Evolutionary conservation across 2,113 vertebrate species (phyloP).

Genomic region (Myanophis thanlyinensis): DNA sequence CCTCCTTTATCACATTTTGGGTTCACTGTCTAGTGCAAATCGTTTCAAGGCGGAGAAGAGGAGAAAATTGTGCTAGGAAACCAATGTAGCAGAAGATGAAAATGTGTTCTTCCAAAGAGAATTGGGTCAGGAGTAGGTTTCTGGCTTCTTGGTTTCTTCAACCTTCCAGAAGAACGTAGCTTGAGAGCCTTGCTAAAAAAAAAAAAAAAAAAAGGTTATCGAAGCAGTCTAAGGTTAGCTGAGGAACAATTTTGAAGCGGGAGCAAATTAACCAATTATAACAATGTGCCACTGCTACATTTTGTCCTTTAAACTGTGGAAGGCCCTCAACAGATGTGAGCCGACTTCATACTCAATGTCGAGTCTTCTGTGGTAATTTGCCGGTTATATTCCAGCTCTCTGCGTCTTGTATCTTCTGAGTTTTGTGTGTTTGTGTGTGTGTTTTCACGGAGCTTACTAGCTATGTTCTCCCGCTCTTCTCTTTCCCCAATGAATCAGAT

Average conservation of each 20-base stretch:
- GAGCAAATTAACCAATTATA: background rate
- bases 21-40: background rate
- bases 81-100: background rate
- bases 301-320: background rate
- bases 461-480: background rate
- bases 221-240: background rate
- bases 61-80: background rate
- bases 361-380: background rate
- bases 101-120: background rate
- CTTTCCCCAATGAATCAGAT: background rate
- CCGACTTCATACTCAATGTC: background rate
- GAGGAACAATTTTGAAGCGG: background rate
- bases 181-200: background rate
- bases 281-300: background rate
- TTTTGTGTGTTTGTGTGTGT: too few relatives aligned
- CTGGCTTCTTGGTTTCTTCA: background rate
- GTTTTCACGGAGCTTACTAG: too few relatives aligned
- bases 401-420: background rate
- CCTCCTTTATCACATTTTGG: background rate
- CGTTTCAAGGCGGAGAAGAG: background rate
- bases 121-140: background rate
- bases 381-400: too few relatives aligned
- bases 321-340: background rate
- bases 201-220: background rate
- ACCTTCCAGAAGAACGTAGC: background rate